Percentiles rank a stretch among this genome's conserved stretches.
Evolutionary conservation across 1,140 invertebrate species (phyloP).

Genomic region (Drosophila ogumai): DNA sequence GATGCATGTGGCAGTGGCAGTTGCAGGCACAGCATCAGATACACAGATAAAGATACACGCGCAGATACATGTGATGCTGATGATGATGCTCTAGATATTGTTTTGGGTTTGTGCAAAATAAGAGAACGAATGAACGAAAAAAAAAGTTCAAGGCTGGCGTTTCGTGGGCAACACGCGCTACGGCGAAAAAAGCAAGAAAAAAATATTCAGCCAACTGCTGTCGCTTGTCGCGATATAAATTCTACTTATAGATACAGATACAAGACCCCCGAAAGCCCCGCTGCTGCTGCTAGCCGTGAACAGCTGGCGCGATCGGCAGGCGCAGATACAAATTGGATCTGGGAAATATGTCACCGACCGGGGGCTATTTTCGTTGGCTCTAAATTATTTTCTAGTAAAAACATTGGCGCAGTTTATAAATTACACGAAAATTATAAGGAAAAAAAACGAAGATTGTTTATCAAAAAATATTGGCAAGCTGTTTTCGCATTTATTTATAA

Average conservation of each 20-base stretch:
- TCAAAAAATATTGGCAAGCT: conserved; percentile 13
- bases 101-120: conserved; percentile 49
- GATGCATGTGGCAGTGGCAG: conserved; percentile 14
- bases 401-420: conserved; percentile 65
- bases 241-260: conserved; percentile 62
- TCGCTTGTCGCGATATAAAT: conserved; percentile 58
- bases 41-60: conserved; percentile 6
- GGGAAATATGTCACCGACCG: conserved; percentile 63
- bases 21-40: conserved; percentile 13
- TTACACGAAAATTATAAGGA: conserved; percentile 39
- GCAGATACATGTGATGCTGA: conserved; percentile 48
- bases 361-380: conserved; percentile 39
- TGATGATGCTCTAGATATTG: conserved; percentile 42
- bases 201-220: conserved; percentile 46
- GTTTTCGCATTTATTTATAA: conserved; percentile 31
- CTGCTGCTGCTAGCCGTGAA: neutral
- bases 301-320: conserved; percentile 36
- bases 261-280: conserved; percentile 1
- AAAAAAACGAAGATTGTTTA: conserved; percentile 26
- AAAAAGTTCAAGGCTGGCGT: conserved; percentile 78
- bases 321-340: conserved; percentile 46
- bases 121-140: conserved; percentile 37
- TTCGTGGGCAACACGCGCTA: conserved; percentile 66
- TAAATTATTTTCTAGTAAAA: conserved; percentile 59
- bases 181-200: conserved; percentile 21